Evolutionary conservation across 2,888 invertebrate species (phyloP), one percentile per base, ranked within the genome.

Genomic region (Watsonalla cultraria): DNA sequence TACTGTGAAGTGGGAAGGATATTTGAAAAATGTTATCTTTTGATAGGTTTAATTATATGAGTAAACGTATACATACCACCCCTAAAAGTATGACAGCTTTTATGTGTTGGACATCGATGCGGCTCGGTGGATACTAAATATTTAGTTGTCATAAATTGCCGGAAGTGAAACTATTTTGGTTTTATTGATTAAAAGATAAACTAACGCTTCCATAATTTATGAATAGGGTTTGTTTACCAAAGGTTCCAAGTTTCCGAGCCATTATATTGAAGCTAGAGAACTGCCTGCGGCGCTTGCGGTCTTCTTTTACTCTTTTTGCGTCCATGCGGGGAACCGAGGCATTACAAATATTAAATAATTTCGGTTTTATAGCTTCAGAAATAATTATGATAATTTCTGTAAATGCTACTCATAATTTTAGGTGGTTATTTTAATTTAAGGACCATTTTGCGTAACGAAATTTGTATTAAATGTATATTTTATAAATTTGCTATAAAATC

Each of bases 121-220:
- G 64, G 62, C 57, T 55, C 60, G 52, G 60, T 54, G 57, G 52
- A 60, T 61, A 61, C 57, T 64, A 62, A 62, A 60, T 61, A 61
- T 62, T 61, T 61, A 64, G 66, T 69, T 73, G 66, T 72, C 70
- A 71, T 73, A 73, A 76, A 74, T 59, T 62, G 68, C 76, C 72
- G 78, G 78, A 76, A 68, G 74, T 68, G 57, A 64, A 66, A 70
- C 77, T 82, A 81, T 82, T 84, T 82, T 68, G 61, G 80, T 80
- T 82, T 83, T 82, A 81, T 79, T 74, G 79, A 81, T 82, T 80
- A 68, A 72, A 74, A 75, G 62, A 68, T 80, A 74, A 77, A 79
- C 74, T 69, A 58, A 65, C 68, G 57, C 51, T 60, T 56, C 59
- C 59, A 58, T 68, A 62, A 72, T 74, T 71, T 66, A 72, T 61